Evolutionary conservation across 1,140 invertebrate genomes (phyloP).

Genomic region (Cherax quadricarinatus): DNA sequence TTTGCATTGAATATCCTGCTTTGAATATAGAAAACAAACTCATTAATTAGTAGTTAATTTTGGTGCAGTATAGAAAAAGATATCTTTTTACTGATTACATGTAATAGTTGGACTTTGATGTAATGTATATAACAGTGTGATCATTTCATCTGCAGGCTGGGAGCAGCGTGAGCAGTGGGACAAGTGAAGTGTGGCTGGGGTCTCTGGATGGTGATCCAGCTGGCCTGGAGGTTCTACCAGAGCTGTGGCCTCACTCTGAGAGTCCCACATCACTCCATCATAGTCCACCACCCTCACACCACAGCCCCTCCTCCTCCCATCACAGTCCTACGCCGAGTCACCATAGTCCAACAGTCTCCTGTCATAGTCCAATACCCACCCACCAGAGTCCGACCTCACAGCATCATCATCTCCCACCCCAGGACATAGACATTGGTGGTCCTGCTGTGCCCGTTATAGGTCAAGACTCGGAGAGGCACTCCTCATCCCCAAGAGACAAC

Average conservation of each 20-base stretch:
- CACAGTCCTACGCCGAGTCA: slow-evolving; percentile 55
- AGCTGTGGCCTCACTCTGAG: slow-evolving; percentile 64
- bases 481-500: slow-evolving; percentile 67
- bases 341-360: slow-evolving; percentile 44
- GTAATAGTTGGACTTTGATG: too few species aligned
- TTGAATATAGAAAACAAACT: too few species aligned
- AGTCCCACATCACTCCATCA: slow-evolving; percentile 34
- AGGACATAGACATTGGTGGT: slow-evolving; percentile 18
- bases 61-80: too few species aligned
- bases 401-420: slow-evolving; percentile 35
- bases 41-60: too few species aligned
- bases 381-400: slow-evolving; percentile 47
- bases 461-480: slow-evolving; percentile 51
- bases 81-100: too few species aligned
- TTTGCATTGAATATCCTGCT: too few species aligned
- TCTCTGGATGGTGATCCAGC: slow-evolving; percentile 66
- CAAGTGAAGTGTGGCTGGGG: slow-evolving; percentile 61
- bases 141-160: slow-evolving; percentile 43
- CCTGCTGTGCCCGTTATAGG: slow-evolving; percentile 17
- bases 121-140: too few species aligned
- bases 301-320: slow-evolving; percentile 43
- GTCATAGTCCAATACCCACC: slow-evolving; percentile 48
- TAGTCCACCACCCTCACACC: slow-evolving; percentile 49
- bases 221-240: slow-evolving; percentile 63
- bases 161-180: slow-evolving; percentile 62